Percentiles rank a stretch among this genome's conserved stretches.
Evolutionary conservation across 2,888 invertebrate species (phyloP).

Genomic region (Anodontia alba): DNA sequence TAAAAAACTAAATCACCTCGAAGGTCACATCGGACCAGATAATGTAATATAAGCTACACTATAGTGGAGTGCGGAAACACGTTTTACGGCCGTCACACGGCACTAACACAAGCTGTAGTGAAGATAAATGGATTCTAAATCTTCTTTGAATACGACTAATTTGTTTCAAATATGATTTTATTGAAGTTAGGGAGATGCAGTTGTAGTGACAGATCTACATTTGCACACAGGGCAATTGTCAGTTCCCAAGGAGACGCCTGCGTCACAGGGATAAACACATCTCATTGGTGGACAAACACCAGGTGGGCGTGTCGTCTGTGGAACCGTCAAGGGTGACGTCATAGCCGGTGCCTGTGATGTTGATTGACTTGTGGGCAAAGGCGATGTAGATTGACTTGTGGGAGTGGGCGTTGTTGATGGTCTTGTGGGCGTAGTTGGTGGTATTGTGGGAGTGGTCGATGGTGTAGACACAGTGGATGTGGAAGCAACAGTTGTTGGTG

Average conservation of each 20-base stretch:
- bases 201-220: conserved; percentile 17
- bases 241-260: conserved; percentile 36
- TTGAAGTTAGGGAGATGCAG: neutral
- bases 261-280: conserved; percentile 49
- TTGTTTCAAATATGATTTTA: too few relatives aligned
- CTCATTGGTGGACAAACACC: conserved; percentile 44
- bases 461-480: too few relatives aligned
- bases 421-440: conserved; percentile 8
- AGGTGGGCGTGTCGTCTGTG: neutral
- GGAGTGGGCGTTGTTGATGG: conserved; percentile 24
- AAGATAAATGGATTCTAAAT: too few relatives aligned
- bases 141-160: too few relatives aligned
- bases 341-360: neutral
- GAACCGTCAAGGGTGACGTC: neutral
- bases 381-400: neutral
- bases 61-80: too few relatives aligned
- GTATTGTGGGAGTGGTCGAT: neutral
- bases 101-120: too few relatives aligned
- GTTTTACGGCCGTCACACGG: too few relatives aligned
- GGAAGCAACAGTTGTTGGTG: neutral
- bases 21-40: too few relatives aligned
- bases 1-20: too few relatives aligned
- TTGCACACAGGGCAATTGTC: conserved; percentile 50
- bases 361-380: neutral
- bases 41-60: too few relatives aligned